A percentile compares a stretch with the other conserved stretches of the same genome.
Conservation (phyloP, 1,140 invertebrate genomes). For the Spodoptera frugiperda region DNA sequence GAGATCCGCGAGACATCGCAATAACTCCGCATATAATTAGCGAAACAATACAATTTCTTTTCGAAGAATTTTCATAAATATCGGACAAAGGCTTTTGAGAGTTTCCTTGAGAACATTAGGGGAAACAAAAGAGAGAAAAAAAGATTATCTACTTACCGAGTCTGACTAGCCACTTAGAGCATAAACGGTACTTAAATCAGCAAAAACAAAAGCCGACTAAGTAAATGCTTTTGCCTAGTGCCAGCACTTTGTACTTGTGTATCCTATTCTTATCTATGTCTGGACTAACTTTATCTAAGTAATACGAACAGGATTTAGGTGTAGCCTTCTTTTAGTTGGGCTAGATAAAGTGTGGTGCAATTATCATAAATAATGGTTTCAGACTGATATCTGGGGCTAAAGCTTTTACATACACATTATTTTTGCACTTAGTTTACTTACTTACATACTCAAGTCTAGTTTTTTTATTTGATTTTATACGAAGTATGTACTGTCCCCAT, state of each 20-base stretch:
- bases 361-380: background rate
- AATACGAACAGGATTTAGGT: slow-evolving; percentile 26
- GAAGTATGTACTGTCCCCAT: too few relatives aligned
- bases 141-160: slow-evolving; percentile 66
- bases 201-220: slow-evolving; percentile 76
- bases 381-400: too few relatives aligned
- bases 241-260: slow-evolving; percentile 62
- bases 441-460: too few relatives aligned
- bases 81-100: slow-evolving; percentile 48
- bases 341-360: background rate
- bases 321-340: background rate
- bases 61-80: slow-evolving; percentile 49
- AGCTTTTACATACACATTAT: too few relatives aligned
- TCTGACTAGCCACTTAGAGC: slow-evolving; percentile 70
- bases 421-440: too few relatives aligned
- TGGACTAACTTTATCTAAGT: slow-evolving; percentile 35
- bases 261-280: slow-evolving; percentile 33
- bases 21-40: slow-evolving; percentile 38
- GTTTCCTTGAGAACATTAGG: slow-evolving; percentile 59
- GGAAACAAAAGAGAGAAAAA: slow-evolving; percentile 66
- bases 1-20: slow-evolving; percentile 1
- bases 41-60: slow-evolving; percentile 44
- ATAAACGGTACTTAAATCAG: slow-evolving; percentile 73
- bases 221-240: slow-evolving; percentile 64
- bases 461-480: too few relatives aligned